Percentiles rank a stretch among this genome's conserved stretches.
These are phyloP conservation scores for Pterocles burchelli DNA, from an alignment of 2,113 vertebrate species.

Conservation along the genomic window DNA sequence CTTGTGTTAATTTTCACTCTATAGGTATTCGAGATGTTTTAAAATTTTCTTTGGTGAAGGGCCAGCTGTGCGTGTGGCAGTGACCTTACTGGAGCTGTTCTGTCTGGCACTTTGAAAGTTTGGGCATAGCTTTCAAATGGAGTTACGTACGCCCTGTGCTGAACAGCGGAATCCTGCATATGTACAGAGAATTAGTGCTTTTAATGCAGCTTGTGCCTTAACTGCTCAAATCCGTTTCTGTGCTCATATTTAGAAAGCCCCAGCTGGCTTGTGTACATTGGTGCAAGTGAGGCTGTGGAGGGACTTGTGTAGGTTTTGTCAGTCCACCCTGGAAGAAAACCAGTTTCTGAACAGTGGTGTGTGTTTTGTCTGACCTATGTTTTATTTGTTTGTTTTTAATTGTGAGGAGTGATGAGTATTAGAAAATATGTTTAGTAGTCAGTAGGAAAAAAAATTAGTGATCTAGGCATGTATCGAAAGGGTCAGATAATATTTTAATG, in stretches of 20 bases:
- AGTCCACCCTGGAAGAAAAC: not conserved
- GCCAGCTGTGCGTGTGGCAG: not conserved
- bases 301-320: not conserved
- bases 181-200: not conserved
- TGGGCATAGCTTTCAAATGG: not conserved
- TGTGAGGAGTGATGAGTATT: not conserved
- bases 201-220: not conserved
- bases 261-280: not conserved
- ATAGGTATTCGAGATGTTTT: not conserved
- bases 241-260: not conserved
- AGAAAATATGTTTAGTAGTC: not conserved
- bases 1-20: not conserved
- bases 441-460: fast-evolving
- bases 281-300: not conserved
- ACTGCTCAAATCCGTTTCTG: not conserved
- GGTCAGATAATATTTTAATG: not conserved
- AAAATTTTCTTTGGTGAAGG: not conserved
- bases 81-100: not conserved
- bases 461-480: not conserved
- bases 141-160: not conserved
- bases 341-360: not conserved
- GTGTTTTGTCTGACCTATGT: not conserved
- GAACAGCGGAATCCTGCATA: not conserved
- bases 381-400: not conserved
- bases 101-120: not conserved